Conservation (phyloP, 2,113 vertebrate genomes). For the Podarcis muralis region DNA sequence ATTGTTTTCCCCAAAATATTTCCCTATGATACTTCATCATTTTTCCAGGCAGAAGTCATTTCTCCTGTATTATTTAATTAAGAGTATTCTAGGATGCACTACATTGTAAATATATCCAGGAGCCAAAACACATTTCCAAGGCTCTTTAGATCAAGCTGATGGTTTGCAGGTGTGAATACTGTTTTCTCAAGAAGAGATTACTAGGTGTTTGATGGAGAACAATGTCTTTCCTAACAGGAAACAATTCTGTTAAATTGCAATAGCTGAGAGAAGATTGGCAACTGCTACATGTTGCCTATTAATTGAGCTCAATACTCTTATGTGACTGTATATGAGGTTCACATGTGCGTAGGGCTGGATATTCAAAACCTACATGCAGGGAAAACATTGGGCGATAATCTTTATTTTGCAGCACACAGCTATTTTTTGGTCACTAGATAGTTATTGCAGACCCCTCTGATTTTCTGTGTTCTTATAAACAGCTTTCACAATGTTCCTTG, state of each 20-base stretch:
- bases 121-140: constrained; percentile 8
- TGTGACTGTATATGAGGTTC: background rate
- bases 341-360: constrained; percentile 18
- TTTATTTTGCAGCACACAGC: constrained; percentile 42
- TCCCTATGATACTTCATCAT: background rate
- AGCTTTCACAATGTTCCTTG: constrained; percentile 54
- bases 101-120: constrained; percentile 23
- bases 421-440: constrained; percentile 48
- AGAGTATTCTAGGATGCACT: constrained; percentile 23
- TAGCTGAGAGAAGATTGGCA: constrained; percentile 42
- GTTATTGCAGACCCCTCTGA: constrained; percentile 60
- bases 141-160: constrained; percentile 33
- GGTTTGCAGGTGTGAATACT: constrained; percentile 35
- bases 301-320: background rate
- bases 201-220: constrained; percentile 34
- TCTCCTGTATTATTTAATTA: background rate
- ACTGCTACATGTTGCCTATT: constrained; percentile 44
- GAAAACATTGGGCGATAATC: constrained; percentile 37
- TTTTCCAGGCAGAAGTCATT: background rate
- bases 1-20: background rate
- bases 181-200: constrained; percentile 31
- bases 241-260: constrained; percentile 41
- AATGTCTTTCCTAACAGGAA: constrained; percentile 50
- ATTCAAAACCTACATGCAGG: constrained; percentile 54
- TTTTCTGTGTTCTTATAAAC: constrained; percentile 56